Evolutionary conservation across 1,140 invertebrate species (phyloP), one percentile per base, ranked within the genome.

Genomic region (Philotrypesis tridentata): DNA sequence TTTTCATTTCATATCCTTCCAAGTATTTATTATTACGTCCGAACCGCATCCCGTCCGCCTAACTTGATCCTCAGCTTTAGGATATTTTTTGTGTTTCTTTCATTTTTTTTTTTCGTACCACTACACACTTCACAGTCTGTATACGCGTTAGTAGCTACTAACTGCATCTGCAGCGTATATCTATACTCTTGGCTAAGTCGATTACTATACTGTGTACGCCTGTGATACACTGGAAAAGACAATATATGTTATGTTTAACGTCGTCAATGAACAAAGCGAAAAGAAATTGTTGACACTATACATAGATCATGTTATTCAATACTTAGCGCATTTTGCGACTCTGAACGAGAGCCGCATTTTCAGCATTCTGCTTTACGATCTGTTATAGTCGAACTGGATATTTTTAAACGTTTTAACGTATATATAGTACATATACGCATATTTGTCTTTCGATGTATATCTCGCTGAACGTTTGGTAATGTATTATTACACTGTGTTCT

Each of bases 1-100:
- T 83, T 83, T 78, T 83, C 61, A 83, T 83, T 77, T 83, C 48
- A 71, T n/a, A n/a, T 80, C n/a, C 65, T 55, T 75, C 25, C 61
- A 48, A 60, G 1, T 55, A 17, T n/a, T 55, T 37, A 65, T 74
- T 60, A 65, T 60, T 12, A 55, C 11, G 14, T 78, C 74, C 80
- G 23, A 21, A 23, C 55, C 21, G 27, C 29, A 31, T 67, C 17
- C 31, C 23, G 6, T 29, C 29, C 7, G 25, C 21, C 11, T 60
- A 60, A 29, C 9, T 65, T n/a, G 25, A 71, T 65, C 27, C 72
- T n/a, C 27, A 25, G 80, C 80, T 82, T 82, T 78, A 78, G 67
- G 55, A 37, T 72, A 40, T 71, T 78, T 9, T 73, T 72, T 31
- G 48, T n/a, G 43, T 73, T 27, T 55, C 1, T 14, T 73, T 48